phyloP scores from a whole-genome alignment of 2,888 invertebrate species.

The Ceramica pisi region DNA sequence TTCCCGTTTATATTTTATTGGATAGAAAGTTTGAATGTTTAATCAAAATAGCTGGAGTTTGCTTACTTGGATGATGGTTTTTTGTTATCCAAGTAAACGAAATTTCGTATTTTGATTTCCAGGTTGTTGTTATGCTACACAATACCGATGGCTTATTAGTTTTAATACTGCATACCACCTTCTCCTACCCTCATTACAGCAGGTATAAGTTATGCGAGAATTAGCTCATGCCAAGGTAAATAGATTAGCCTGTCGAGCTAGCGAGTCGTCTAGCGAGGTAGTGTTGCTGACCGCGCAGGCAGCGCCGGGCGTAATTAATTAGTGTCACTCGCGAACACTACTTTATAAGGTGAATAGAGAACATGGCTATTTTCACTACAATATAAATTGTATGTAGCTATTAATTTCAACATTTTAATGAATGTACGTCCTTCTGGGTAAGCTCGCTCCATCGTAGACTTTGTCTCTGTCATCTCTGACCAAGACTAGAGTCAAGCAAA shows the following conservation, averaged over 20 bases:
- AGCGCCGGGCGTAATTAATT: constrained; percentile 23
- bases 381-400: background rate
- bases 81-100: too few species aligned
- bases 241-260: constrained; percentile 46
- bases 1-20: too few species aligned
- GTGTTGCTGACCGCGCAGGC: background rate
- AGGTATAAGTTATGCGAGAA: constrained; percentile 19
- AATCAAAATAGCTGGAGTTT: too few species aligned
- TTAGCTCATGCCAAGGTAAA: constrained; percentile 34
- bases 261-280: too few species aligned
- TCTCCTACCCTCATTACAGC: constrained; percentile 4
- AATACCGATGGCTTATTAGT: background rate
- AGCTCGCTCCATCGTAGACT: too few species aligned
- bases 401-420: background rate
- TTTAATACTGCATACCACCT: background rate
- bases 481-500: too few species aligned
- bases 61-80: too few species aligned
- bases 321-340: constrained; percentile 3
- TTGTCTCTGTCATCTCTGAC: too few species aligned
- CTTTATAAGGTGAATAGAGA: background rate
- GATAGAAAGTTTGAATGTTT: too few species aligned
- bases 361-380: background rate
- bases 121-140: too few species aligned
- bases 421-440: too few species aligned
- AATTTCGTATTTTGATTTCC: too few species aligned